These are phyloP conservation scores for Myzus persicae DNA, from an alignment of 1,140 invertebrate species.

Conservation along the genomic window DNA sequence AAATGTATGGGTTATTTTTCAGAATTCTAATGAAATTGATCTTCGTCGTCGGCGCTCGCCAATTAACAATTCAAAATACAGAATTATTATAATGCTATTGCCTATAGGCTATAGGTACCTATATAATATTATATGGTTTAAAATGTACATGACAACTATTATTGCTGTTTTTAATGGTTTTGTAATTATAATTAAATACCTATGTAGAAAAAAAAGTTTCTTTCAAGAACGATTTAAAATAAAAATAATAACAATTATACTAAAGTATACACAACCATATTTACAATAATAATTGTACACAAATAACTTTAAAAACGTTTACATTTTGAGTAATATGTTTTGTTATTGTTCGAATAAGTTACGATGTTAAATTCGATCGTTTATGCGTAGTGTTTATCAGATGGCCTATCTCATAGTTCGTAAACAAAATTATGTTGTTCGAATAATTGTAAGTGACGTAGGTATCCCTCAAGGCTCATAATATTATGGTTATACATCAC, in stretches of 20 bases:
- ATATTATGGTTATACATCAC: no score
- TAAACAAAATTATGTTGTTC: no score
- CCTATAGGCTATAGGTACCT: neutral
- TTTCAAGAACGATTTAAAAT: neutral
- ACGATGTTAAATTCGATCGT: neutral
- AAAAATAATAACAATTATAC: neutral
- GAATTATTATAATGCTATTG: neutral
- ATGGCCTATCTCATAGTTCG: no score
- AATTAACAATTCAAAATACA: no score
- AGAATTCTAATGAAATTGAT: neutral
- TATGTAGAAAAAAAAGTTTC: neutral
- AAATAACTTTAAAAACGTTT: neutral
- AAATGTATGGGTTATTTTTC: neutral
- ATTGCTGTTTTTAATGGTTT: neutral
- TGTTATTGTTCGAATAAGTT: neutral
- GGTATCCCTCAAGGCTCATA: no score
- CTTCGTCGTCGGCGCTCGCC: neutral
- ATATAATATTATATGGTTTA: neutral
- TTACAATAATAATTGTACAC: neutral
- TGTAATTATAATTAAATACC: no score
- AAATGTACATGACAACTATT: neutral
- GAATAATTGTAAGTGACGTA: no score
- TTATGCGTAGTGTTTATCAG: neutral
- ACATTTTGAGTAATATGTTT: neutral
- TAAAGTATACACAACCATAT: neutral